These are phyloP conservation scores for Zaprionus kolodkinae DNA, from an alignment of 1,140 invertebrate genomes.

Conservation along the genomic window DNA sequence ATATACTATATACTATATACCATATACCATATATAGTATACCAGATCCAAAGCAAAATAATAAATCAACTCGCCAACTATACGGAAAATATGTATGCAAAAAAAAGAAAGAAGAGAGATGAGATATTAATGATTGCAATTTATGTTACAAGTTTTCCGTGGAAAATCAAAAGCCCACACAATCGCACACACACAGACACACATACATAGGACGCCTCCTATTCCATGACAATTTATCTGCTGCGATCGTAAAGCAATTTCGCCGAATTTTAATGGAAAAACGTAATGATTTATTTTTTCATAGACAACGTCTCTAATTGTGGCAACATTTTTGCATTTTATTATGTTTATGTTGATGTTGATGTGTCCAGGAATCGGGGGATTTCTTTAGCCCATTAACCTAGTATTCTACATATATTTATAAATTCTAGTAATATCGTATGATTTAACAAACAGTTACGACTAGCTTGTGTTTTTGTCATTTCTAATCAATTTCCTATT, in stretches of 20 bases:
- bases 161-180: slow-evolving; percentile 8
- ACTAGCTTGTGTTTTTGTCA: slow-evolving; percentile 37
- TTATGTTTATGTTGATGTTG: not conserved
- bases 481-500: slow-evolving; percentile 24
- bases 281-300: slow-evolving; percentile 44
- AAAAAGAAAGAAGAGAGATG: not conserved
- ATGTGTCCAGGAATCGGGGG: not conserved
- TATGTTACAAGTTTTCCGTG: slow-evolving; percentile 16
- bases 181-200: not conserved
- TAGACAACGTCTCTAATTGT: slow-evolving; percentile 31
- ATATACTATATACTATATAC: too few species aligned
- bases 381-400: slow-evolving; percentile 7
- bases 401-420: not conserved
- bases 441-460: slow-evolving; percentile 35
- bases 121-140: slow-evolving; percentile 30
- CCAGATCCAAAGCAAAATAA: slow-evolving; percentile 22
- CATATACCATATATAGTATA: not conserved
- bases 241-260: slow-evolving; percentile 37
- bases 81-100: slow-evolving; percentile 4
- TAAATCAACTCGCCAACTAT: slow-evolving; percentile 44
- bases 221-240: slow-evolving; percentile 3
- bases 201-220: not conserved
- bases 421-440: not conserved
- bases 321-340: slow-evolving; percentile 4
- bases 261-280: slow-evolving; percentile 24